A percentile compares a stretch with the other conserved stretches of the same genome.
Evolutionary conservation across 1,140 invertebrate genomes (phyloP).

Genomic region (Schlechtendalia chinensis): DNA sequence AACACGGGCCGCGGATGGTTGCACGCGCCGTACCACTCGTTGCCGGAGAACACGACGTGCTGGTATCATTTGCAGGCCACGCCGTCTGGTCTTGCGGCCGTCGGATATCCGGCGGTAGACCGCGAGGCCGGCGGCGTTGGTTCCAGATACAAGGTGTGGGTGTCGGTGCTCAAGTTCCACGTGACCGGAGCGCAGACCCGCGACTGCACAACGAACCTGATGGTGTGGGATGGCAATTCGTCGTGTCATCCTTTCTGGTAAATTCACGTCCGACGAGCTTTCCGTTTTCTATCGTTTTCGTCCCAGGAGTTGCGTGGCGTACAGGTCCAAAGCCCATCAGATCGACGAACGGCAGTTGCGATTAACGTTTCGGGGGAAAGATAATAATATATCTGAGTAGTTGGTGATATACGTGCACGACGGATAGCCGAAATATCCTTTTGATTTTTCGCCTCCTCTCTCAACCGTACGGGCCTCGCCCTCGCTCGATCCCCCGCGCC

Average conservation of each 20-base stretch:
- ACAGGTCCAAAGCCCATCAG: too few species aligned
- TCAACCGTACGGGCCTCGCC: too few species aligned
- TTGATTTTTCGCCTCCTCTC: too few species aligned
- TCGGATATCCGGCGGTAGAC: conserved; percentile 56
- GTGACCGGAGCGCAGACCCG: conserved; percentile 61
- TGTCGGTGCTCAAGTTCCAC: conserved; percentile 84
- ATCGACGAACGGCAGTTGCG: too few species aligned
- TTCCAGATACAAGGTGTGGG: conserved; percentile 74
- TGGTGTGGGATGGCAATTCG: conserved; percentile 69
- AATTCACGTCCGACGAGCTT: not conserved
- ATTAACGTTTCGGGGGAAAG: too few species aligned
- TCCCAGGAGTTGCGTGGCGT: too few species aligned
- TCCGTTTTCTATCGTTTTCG: too few species aligned
- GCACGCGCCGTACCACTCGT: conserved; percentile 75
- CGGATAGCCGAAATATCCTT: too few species aligned
- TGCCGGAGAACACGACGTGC: conserved; percentile 82
- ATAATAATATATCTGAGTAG: too few species aligned
- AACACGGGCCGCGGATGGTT: conserved; percentile 74
- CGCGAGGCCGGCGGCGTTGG: conserved; percentile 52
- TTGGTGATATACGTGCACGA: too few species aligned
- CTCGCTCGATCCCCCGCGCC: too few species aligned
- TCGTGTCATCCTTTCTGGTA: conserved; percentile 39
- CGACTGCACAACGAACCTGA: conserved; percentile 73
- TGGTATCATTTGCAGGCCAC: conserved; percentile 74
- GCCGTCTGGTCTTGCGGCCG: conserved; percentile 56